These are phyloP conservation scores for Macrosteles quadrilineatus DNA, from an alignment of 1,140 invertebrate genomes.

Conservation along the genomic window DNA sequence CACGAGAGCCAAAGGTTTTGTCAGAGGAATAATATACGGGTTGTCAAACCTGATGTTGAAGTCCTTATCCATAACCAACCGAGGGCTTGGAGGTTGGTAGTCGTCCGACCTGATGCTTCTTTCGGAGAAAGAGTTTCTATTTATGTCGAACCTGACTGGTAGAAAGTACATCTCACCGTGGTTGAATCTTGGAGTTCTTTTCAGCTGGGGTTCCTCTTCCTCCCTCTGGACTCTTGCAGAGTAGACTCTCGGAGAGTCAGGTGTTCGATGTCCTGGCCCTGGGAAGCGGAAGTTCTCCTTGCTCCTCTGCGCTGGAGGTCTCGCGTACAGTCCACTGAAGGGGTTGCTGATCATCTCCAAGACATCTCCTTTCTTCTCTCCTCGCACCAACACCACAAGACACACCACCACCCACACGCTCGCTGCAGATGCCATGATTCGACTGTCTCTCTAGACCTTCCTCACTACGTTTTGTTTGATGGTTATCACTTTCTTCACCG, in stretches of 20 bases:
- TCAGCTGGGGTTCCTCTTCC: too few relatives aligned
- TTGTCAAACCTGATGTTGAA: constrained; percentile 22
- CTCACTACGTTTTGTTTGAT: background rate
- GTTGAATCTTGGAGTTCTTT: background rate
- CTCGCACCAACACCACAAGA: background rate
- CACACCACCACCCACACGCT: background rate
- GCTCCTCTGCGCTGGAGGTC: background rate
- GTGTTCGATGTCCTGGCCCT: background rate
- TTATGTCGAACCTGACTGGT: constrained; percentile 3
- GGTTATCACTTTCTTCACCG: constrained; percentile 9
- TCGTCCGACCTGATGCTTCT: background rate
- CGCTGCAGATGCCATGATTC: background rate
- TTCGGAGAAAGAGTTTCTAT: constrained; percentile 3
- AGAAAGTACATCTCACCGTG: constrained; percentile 11
- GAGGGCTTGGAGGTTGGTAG: background rate
- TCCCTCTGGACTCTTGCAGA: too few relatives aligned
- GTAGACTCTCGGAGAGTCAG: too few relatives aligned
- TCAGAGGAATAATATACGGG: constrained; percentile 1
- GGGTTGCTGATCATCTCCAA: too few relatives aligned
- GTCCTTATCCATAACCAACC: constrained; percentile 8
- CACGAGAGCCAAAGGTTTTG: constrained; percentile 9
- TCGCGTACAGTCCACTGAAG: too few relatives aligned
- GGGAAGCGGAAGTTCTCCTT: background rate
- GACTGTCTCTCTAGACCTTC: background rate
- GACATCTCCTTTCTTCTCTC: background rate